Conservation (phyloP, 2,888 invertebrate species). For the Slavum lentiscoides region DNA sequence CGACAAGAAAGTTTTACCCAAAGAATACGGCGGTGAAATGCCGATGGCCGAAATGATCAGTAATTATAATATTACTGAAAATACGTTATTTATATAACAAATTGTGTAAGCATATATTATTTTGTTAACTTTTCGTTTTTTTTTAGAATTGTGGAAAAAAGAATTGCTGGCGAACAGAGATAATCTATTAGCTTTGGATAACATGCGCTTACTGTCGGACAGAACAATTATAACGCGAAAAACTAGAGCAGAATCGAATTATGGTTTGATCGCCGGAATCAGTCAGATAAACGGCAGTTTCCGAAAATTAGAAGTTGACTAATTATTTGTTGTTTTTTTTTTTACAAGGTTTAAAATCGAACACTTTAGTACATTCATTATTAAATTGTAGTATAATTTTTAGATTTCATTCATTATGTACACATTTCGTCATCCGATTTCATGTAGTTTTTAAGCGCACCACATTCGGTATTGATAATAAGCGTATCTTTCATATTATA, state of each 20-base stretch:
- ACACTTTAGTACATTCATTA: too few species aligned
- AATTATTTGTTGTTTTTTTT: conserved; percentile 23
- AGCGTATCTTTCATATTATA: too few species aligned
- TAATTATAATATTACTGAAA: conserved; percentile 22
- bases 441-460: too few species aligned
- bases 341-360: too few species aligned
- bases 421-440: too few species aligned
- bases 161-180: conserved; percentile 69
- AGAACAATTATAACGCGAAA: conserved; percentile 56
- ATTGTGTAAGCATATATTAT: not conserved
- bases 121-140: conserved; percentile 34
- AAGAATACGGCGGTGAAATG: conserved; percentile 72
- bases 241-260: conserved; percentile 21
- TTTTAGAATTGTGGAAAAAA: conserved; percentile 70
- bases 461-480: too few species aligned
- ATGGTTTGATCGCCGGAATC: conserved; percentile 47
- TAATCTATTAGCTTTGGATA: conserved; percentile 69
- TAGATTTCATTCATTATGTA: too few species aligned
- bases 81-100: not conserved
- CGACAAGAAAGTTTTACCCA: conserved; percentile 69
- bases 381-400: too few species aligned
- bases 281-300: conserved; percentile 56
- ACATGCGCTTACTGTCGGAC: conserved; percentile 66
- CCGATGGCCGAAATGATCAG: conserved; percentile 72
- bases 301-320: conserved; percentile 57